These are phyloP conservation scores for Cettia cetti DNA, from an alignment of 2,113 vertebrate species.

Conservation along the genomic window DNA sequence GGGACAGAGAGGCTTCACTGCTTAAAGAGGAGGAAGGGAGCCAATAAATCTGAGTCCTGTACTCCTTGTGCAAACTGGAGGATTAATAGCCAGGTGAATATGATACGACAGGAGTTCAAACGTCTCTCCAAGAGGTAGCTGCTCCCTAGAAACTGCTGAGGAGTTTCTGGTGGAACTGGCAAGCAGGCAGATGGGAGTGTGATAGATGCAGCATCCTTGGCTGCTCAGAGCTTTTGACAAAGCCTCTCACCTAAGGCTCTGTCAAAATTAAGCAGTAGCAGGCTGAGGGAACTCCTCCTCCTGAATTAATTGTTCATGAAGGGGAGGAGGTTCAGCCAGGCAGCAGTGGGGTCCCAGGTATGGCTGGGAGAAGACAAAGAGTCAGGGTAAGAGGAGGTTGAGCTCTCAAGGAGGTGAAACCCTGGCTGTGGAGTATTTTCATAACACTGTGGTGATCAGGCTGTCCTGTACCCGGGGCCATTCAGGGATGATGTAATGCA, in stretches of 20 bases:
- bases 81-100: background rate
- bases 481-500: background rate
- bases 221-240: background rate
- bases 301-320: background rate
- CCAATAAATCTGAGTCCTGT: background rate
- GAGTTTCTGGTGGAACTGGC: background rate
- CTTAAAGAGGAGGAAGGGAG: background rate
- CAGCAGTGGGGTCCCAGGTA: background rate
- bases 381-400: background rate
- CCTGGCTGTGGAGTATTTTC: background rate
- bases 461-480: background rate
- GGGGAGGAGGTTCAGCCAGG: background rate
- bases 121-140: background rate
- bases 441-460: background rate
- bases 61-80: background rate
- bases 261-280: background rate
- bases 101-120: background rate
- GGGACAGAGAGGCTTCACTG: background rate
- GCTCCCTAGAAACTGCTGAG: background rate
- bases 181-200: background rate
- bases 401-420: rapidly evolving
- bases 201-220: background rate
- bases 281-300: background rate
- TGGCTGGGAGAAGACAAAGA: background rate
- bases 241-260: background rate